Evolutionary conservation across 2,888 invertebrate genomes (phyloP), one percentile per base, ranked within the genome.

Genomic region (Acronicta aceris): DNA sequence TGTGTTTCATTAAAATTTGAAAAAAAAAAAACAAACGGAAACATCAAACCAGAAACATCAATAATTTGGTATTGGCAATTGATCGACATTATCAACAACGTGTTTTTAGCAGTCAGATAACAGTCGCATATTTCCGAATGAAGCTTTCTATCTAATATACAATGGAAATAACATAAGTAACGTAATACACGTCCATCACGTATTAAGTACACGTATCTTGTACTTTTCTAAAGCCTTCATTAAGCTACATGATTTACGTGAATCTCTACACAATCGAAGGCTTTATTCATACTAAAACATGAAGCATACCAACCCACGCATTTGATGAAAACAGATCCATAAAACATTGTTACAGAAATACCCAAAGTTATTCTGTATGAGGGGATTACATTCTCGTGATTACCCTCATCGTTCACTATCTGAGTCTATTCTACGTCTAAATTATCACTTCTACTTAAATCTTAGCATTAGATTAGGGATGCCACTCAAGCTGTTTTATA

Each of bases 401-500:
- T 48, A 13, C 47, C 17, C 30, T 47, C 33, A 27, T 46, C 25
- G 30, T 16, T 16, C 12, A 33, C n/a, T 16, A 59, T 4, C 38
- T 47, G 33, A 16, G 25, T 42, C 16, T 59, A 38, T 48, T 27
- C 42, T n/a, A 38, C 36, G 27, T 48, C 42, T 59, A 48, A 47
- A 56, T 56, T 9, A 56, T 27, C 42, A 30, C 27, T 43, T 16
- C 5, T 56, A 48, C 42, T 59, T 47, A 48, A 16, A 33, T 46
- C 53, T 46, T 40, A 10, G 33, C 16, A 54, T 54, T 46, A 33
- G 13, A 16, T 1, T 30, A 17, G 33, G 47, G 47, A 12, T 48
- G 33, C 33, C 17, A 17, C 33, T 9, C 7, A 48, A 33, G n/a
- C 9, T 2, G 10, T 30, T 15, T 5, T 38, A 13, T 15, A n/a